These are phyloP conservation scores for Yponomeuta malinellus DNA, from an alignment of 2,888 invertebrate genomes.

Conservation along the genomic window DNA sequence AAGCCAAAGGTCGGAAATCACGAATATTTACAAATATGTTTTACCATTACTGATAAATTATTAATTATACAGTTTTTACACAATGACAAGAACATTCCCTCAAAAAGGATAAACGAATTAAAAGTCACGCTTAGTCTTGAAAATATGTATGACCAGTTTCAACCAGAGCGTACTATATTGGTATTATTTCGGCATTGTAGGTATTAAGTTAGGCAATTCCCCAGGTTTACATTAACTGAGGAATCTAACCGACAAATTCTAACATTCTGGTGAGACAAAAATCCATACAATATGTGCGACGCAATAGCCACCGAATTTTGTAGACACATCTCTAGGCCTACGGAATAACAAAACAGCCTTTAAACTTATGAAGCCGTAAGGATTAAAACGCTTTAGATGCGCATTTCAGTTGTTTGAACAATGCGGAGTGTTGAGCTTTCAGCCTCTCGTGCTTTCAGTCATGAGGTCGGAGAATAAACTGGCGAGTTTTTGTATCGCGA, in stretches of 20 bases:
- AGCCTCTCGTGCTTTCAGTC: not conserved
- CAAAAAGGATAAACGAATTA: too few relatives aligned
- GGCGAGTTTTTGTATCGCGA: not conserved
- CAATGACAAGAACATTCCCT: too few relatives aligned
- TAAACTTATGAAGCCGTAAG: not conserved
- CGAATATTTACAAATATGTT: too few relatives aligned
- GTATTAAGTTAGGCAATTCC: too few relatives aligned
- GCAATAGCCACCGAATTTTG: not conserved
- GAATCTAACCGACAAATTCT: not conserved
- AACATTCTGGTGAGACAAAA: not conserved
- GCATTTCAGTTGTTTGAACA: not conserved
- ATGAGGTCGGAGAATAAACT: not conserved
- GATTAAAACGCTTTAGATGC: not conserved
- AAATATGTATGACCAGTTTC: too few relatives aligned
- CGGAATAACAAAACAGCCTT: not conserved
- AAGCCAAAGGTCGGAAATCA: too few relatives aligned
- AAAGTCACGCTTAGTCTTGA: too few relatives aligned
- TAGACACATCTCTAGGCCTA: not conserved
- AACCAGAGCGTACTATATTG: too few relatives aligned
- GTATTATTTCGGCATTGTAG: too few relatives aligned
- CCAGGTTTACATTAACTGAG: too few relatives aligned
- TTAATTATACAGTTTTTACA: too few relatives aligned
- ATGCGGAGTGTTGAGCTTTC: not conserved
- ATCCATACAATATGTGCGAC: not conserved
- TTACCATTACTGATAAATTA: too few relatives aligned